Evolutionary conservation across 2,113 vertebrate species (phyloP), one percentile per base, ranked within the genome.

Genomic region (Centrocercus urophasianus): DNA sequence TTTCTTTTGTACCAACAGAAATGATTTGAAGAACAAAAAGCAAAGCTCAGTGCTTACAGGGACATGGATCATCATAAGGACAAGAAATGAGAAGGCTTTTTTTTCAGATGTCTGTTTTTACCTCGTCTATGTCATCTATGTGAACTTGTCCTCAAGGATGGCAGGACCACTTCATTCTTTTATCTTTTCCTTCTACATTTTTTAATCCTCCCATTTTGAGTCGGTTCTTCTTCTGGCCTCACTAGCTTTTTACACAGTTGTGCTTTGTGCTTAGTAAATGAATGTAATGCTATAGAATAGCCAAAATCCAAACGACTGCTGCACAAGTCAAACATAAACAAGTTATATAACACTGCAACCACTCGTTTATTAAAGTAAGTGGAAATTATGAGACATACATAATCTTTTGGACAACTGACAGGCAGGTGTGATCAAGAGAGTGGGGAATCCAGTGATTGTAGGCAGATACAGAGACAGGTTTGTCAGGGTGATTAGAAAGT

Each of bases 371-470:
- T 95, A 67, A 93, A 95, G 83, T 73, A 86, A 95, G 80, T 95
- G 88, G 93, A 94, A 95, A 96, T 92, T 88, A 86, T 83, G 83
- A 95, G 70, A 47, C 5, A 6, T 75, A 84, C 2, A 83, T 94
- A 94, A 96, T 96, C 90, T 93, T 94, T 88, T 96, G 95, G 95
- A 95, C 73, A 81, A 95, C 86, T 96, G 90, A 95, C 93, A 96
- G 90, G 88, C 93, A 96, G 96, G 92, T 96, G 96, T 95, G 95
- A 95, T 96, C 80, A 61, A 71, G 61, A 78, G 86, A 90, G 57
- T 12, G n/a, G 88, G 78, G 76, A 95, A 94, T 86, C 73, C 86
- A 86, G 38, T 69, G 93, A 95, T 22, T 95, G 86, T 36, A 78
- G 57, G 61, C 83, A 93, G 95, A 96, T 78, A 94, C 60, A 88